Evolutionary conservation across 2,888 invertebrate genomes (phyloP), one percentile per base, ranked within the genome.

Genomic region (Carpatolechia fugitivella): DNA sequence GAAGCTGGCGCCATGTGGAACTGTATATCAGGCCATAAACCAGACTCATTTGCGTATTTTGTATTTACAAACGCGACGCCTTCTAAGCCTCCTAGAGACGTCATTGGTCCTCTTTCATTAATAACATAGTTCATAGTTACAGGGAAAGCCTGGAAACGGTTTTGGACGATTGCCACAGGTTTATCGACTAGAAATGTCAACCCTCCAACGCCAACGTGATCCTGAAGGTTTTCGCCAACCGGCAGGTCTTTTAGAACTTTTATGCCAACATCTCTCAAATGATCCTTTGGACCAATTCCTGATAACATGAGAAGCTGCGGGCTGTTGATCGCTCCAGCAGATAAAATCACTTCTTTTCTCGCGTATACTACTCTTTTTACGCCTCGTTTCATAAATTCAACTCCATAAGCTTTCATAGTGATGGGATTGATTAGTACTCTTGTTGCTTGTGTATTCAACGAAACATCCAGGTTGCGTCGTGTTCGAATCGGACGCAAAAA

Each of bases 1-100:
- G 95, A 96, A 0, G 97, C 96, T 0, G 97, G 97, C 1, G 97
- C 97, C 94, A 98, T 97, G 72, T 98, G 97, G 68, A 97, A 96
- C 69, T 98, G 97, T 46, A 98, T 94, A 68, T 98, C 97, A 0
- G 97, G 97, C 93, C 95, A 96, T 60, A 94, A 92, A 1, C 94
- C 92, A 1, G 94, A 93, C 49, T 90, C 87, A 69, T 97, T 97
- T 0, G 96, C 96, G 65, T 93, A 95, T 59, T 93, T 94, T 0
- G 97, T 97, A 65, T 96, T 96, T 0, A 97, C 94, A 78, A 97
- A 97, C 1, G 95, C 97, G 52, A 97, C 85, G 0, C 96, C 97
- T 85, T 97, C 97, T 5, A 97, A 94, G 0, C 97, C 97, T 1
- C 97, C 97, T 0, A 97, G 83, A 0, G 95, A 94, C 0, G 97